Evolutionary conservation across 2,797 vertebrate genomes (phyloP).

Genomic region (Knipowitschia caucasica): DNA sequence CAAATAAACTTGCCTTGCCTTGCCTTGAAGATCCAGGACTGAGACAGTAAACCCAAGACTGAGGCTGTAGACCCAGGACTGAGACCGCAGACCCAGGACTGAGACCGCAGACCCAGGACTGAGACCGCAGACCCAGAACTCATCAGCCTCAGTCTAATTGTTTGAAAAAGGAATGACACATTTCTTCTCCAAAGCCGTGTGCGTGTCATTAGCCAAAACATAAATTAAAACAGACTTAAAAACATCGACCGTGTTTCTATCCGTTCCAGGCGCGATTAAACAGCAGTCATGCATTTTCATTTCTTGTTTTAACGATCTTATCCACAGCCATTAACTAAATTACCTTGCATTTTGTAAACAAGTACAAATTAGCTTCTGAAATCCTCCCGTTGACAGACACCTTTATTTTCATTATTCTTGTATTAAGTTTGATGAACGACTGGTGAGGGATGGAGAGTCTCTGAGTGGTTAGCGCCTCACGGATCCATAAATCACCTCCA

Average conservation of each 20-base stretch:
- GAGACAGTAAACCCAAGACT: too few species aligned
- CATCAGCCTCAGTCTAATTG: too few species aligned
- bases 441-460: neutral
- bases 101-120: too few species aligned
- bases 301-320: neutral
- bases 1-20: too few species aligned
- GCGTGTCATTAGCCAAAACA: neutral
- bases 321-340: neutral
- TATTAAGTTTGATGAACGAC: constrained; percentile 1
- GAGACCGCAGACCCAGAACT: too few species aligned
- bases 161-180: too few species aligned
- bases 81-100: too few species aligned
- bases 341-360: neutral
- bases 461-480: neutral
- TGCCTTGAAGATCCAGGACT: too few species aligned
- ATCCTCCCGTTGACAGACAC: neutral
- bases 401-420: neutral
- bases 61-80: too few species aligned
- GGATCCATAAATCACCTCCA: neutral
- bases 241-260: too few species aligned
- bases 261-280: neutral
- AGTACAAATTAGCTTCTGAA: neutral
- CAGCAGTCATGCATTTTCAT: neutral
- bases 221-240: too few species aligned
- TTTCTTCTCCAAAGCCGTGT: neutral